phyloP scores from a whole-genome alignment of 2,797 vertebrate genomes.

The Acomys russatus region DNA sequence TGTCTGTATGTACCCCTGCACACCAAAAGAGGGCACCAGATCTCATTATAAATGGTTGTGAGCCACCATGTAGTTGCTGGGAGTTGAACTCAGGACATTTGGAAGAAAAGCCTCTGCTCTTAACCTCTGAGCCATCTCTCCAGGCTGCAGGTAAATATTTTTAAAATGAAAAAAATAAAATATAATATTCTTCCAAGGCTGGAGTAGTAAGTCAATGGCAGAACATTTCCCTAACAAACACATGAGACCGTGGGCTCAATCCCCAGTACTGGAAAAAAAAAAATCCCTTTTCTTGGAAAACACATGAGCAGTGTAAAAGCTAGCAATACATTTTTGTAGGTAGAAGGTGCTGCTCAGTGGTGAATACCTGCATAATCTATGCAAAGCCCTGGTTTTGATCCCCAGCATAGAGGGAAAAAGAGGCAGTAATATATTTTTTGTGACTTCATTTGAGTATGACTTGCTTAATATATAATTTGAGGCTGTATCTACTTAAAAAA shows the following conservation, averaged over 20 bases:
- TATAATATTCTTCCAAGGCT: neutral
- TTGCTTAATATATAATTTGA: conserved; percentile 21
- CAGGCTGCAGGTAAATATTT: neutral
- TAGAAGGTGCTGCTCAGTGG: neutral
- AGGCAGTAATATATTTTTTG: neutral
- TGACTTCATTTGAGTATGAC: conserved; percentile 34
- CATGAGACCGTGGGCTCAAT: neutral
- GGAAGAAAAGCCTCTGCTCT: too few species aligned
- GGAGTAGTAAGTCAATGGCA: neutral
- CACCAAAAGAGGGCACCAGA: too few species aligned
- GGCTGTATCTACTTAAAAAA: neutral
- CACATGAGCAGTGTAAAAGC: neutral
- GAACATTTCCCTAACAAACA: neutral
- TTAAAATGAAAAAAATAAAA: neutral
- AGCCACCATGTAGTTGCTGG: too few species aligned
- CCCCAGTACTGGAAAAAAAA: neutral
- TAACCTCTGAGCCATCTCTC: too few species aligned
- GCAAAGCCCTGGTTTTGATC: neutral
- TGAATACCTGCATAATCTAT: neutral
- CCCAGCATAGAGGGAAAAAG: neutral
- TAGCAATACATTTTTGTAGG: neutral
- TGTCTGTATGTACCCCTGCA: too few species aligned
- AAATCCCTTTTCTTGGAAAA: neutral
- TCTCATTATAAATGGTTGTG: too few species aligned
- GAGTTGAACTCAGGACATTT: too few species aligned